phyloP scores from a whole-genome alignment of 2,888 invertebrate genomes.

The Euspilapteryx auroguttella region DNA sequence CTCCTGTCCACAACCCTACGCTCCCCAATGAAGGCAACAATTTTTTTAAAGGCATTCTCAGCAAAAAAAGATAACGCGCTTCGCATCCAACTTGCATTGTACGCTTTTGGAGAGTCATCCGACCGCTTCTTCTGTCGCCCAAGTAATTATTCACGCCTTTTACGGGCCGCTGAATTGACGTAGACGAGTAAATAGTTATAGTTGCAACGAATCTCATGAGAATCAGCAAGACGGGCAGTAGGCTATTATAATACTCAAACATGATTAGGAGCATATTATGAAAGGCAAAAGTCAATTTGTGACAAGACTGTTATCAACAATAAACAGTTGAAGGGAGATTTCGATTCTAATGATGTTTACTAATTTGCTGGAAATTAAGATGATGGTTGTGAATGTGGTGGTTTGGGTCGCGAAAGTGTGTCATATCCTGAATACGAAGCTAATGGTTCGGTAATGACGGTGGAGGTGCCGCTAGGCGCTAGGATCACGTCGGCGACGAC shows the following conservation, averaged over 20 bases:
- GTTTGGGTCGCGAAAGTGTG: conserved; percentile 23
- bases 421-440: conserved; percentile 32
- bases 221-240: conserved; percentile 14
- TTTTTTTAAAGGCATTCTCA: conserved; percentile 19
- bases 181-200: conserved; percentile 21
- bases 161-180: conserved; percentile 23
- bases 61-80: conserved; percentile 18
- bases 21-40: conserved; percentile 15
- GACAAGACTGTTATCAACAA: too few species aligned
- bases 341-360: too few species aligned
- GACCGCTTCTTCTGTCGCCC: conserved; percentile 35
- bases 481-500: conserved; percentile 39
- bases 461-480: conserved; percentile 28
- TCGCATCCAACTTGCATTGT: conserved; percentile 15
- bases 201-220: conserved; percentile 20
- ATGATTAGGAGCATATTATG: too few species aligned
- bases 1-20: conserved; percentile 14
- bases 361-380: too few species aligned
- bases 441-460: conserved; percentile 37
- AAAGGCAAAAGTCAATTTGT: too few species aligned
- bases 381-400: too few species aligned
- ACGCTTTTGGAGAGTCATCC: conserved; percentile 22
- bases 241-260: too few species aligned
- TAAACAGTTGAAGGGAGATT: too few species aligned
- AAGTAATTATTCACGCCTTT: conserved; percentile 46